Conservation (phyloP, 2,797 vertebrate species). For the Heterohyrax brucei region DNA sequence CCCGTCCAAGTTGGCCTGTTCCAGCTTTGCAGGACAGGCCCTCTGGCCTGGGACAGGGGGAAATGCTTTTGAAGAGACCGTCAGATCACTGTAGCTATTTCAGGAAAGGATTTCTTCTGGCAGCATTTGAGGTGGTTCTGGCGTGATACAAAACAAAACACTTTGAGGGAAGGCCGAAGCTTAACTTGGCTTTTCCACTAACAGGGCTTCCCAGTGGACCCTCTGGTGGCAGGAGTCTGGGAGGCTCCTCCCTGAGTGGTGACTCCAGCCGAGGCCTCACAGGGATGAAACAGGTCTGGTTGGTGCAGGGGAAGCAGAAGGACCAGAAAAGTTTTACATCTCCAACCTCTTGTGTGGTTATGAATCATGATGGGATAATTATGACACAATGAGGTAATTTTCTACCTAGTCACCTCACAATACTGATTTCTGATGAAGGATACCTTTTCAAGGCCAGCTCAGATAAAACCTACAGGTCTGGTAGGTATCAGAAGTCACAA, state of each 20-base stretch:
- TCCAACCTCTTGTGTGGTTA: background rate
- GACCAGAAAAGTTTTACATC: background rate
- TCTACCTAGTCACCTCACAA: background rate
- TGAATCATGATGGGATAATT: background rate
- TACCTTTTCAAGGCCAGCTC: background rate
- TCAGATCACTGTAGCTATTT: background rate
- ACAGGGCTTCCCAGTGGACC: background rate
- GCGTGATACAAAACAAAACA: background rate
- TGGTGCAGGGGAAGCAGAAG: background rate
- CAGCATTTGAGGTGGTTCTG: background rate
- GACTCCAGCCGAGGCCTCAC: background rate
- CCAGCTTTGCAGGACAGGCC: too few species aligned
- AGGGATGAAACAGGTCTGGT: background rate
- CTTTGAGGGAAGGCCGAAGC: background rate
- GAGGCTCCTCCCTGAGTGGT: background rate
- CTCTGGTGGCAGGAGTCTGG: too few species aligned
- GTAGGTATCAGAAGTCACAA: background rate
- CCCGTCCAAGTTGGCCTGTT: too few species aligned
- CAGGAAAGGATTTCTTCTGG: background rate
- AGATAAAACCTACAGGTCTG: background rate
- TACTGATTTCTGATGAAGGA: conserved; percentile 1
- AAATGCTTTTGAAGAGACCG: too few species aligned
- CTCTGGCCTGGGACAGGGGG: background rate
- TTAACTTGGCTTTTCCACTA: background rate
- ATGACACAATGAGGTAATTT: background rate